phyloP scores from a whole-genome alignment of 2,113 vertebrate genomes.

The Jacana jacana region DNA sequence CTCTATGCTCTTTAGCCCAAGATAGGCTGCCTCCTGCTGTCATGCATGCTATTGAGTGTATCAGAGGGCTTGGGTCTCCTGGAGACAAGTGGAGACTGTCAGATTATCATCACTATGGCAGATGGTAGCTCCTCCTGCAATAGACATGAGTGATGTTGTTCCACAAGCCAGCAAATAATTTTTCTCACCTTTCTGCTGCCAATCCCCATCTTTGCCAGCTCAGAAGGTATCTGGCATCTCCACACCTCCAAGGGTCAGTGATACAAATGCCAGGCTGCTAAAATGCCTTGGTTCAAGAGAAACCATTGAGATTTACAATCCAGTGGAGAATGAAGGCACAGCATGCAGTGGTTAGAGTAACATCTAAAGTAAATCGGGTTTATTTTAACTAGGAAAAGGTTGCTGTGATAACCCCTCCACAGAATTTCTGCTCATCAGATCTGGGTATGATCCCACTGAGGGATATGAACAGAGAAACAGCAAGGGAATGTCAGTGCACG shows the following conservation, averaged over 20 bases:
- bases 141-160: not conserved
- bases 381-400: not conserved
- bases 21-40: not conserved
- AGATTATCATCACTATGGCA: not conserved
- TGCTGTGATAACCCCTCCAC: not conserved
- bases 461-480: not conserved
- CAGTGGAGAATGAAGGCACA: not conserved
- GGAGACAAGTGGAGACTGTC: not conserved
- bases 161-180: not conserved
- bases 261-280: not conserved
- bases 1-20: not conserved
- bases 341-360: not conserved
- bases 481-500: not conserved
- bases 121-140: not conserved
- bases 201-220: not conserved
- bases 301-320: not conserved
- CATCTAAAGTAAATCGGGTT: not conserved
- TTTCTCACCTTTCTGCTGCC: not conserved
- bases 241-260: not conserved
- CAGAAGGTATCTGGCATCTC: not conserved
- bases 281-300: not conserved
- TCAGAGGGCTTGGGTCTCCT: accelerated
- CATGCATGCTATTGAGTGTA: not conserved
- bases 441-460: not conserved
- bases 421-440: not conserved